Conservation (phyloP, 1,140 invertebrate species). For the Aleiodes sp. region DNA sequence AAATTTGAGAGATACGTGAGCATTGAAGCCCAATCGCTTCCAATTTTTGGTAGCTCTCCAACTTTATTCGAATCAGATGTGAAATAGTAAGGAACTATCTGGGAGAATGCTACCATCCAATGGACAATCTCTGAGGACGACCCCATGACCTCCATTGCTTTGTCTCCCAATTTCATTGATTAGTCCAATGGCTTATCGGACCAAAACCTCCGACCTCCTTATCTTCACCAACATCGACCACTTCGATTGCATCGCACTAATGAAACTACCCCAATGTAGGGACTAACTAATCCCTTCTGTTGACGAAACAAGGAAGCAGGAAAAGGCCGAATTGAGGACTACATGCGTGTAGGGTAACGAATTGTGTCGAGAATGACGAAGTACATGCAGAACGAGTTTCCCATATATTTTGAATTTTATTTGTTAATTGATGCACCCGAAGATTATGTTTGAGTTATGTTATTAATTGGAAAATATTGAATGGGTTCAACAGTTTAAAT, state of each 20-base stretch:
- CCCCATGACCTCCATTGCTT: constrained; percentile 57
- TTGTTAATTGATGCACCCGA: too few species aligned
- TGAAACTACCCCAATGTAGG: constrained; percentile 54
- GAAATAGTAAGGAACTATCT: constrained; percentile 33
- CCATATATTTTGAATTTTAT: too few species aligned
- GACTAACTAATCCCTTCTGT: constrained; percentile 52
- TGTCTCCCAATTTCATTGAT: constrained; percentile 66
- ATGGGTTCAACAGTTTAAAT: too few species aligned
- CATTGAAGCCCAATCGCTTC: constrained; percentile 33
- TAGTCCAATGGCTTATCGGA: constrained; percentile 50
- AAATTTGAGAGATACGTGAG: background rate
- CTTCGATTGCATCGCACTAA: constrained; percentile 60
- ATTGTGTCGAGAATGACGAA: too few species aligned
- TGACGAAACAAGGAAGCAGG: constrained; percentile 36
- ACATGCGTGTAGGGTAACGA: too few species aligned
- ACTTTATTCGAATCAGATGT: background rate
- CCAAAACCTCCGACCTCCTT: background rate
- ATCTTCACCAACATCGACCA: constrained; percentile 36
- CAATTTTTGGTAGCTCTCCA: constrained; percentile 25
- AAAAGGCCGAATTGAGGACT: constrained; percentile 29
- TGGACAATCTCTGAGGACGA: constrained; percentile 55
- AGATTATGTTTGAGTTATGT: too few species aligned
- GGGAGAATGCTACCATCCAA: too few species aligned
- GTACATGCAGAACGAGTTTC: too few species aligned
- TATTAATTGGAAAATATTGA: too few species aligned